Evolutionary conservation across 2,113 vertebrate genomes (phyloP), one percentile per base, ranked within the genome.

Genomic region (Empidonax alnorum): DNA sequence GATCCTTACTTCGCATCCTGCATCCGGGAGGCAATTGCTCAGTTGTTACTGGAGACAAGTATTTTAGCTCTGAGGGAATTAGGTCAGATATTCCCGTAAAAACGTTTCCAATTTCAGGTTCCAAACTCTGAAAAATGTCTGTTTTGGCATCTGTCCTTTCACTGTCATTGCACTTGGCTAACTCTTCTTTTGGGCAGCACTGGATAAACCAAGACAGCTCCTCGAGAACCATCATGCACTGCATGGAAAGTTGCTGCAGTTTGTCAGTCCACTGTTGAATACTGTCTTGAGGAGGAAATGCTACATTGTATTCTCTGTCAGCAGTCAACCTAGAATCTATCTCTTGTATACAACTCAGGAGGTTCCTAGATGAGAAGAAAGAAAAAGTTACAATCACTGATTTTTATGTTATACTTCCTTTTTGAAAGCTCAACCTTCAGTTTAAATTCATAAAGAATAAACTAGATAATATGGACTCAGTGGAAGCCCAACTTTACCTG

Each of bases 131-230:
- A 30, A 20, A 41, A 87, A 39, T 6, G 18, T 17, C 71, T 62
- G 27, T 11, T 80, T 88, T 76, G 53, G 28, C 47, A 69, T 85
- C 42, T 5, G 83, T 53, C 25, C 56, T 80, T 55, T 93, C 91
- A 82, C 4, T 50, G 30, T 73, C 49, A 6, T 14, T 19, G 27
- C 35, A 37, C 27, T 53, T 30, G 2, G 35, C 13, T 44, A 58
- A 65, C 24, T 87, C 90, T 20, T 96, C 96, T 94, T 97, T 97
- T 3, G 99, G 99, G 83, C 99, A 99, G 96, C 99, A 99, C 35
- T 99, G 98, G 15, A 99, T 86, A 91, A 99, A 94, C 98, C 98
- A 99, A 49, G 95, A 97, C 30, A 99, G 95, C 95, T 99, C 99
- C 95, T 99, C 98, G 0, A 99, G 97, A 65, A 98, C 93, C 41